Evolutionary conservation across 2,113 vertebrate species (phyloP).

Genomic region (Mugil cephalus): DNA sequence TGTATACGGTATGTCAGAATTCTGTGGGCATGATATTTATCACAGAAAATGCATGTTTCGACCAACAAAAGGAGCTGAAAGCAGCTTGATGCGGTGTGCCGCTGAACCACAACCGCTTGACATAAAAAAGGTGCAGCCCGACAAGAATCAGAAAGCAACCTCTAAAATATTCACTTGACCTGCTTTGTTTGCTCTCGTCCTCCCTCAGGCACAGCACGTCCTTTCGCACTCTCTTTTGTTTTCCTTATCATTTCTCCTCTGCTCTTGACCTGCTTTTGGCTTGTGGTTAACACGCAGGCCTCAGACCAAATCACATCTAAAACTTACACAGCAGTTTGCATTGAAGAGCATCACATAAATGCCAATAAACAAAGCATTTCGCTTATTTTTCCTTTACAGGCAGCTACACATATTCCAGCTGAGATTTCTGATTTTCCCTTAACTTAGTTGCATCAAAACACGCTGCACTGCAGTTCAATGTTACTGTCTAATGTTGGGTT

Average conservation of each 20-base stretch:
- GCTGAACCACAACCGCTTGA: conserved; percentile 5
- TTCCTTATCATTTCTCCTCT: conserved; percentile 2
- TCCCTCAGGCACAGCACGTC: neutral
- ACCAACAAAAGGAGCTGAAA: conserved; percentile 9
- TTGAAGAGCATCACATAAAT: neutral
- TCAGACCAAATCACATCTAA: neutral
- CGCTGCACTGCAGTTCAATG: no score
- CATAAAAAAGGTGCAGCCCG: conserved; percentile 20
- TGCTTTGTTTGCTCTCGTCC: conserved; percentile 35
- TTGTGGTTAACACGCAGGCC: conserved; percentile 11
- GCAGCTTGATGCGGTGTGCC: neutral
- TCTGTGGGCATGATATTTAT: neutral
- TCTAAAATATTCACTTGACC: conserved; percentile 57
- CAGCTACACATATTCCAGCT: no score
- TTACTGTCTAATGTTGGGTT: no score
- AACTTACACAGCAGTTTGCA: neutral
- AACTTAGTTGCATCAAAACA: no score
- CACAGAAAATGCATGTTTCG: neutral
- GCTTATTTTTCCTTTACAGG: no score
- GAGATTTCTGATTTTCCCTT: no score
- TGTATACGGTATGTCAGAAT: neutral
- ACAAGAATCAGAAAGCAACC: conserved; percentile 30
- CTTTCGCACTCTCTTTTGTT: conserved; percentile 11
- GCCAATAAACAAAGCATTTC: no score
- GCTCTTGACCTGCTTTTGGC: conserved; percentile 16